Percentiles rank a stretch among this genome's conserved stretches.
Evolutionary conservation across 2,113 vertebrate genomes (phyloP).

Genomic region (Ochotona curzoniae): DNA sequence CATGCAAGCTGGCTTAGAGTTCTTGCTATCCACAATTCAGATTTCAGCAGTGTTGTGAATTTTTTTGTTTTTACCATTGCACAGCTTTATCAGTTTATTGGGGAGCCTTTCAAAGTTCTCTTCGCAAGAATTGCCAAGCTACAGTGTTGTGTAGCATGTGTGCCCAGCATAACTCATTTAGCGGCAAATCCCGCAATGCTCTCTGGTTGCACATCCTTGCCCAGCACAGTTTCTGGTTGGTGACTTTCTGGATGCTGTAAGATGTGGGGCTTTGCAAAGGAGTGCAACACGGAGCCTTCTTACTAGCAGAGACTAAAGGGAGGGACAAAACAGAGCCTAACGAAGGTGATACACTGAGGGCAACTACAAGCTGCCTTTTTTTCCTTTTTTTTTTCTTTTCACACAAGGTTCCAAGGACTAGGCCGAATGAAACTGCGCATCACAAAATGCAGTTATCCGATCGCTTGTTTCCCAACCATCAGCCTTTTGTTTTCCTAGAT

Average conservation of each 20-base stretch:
- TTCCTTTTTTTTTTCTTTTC: too few relatives aligned
- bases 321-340: not conserved
- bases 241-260: not conserved
- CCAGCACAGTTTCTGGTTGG: not conserved
- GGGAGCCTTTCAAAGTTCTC: not conserved
- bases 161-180: too few relatives aligned
- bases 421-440: not conserved
- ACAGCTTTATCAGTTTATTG: not conserved
- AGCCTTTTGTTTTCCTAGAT: not conserved
- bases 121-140: not conserved
- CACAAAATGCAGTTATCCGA: not conserved
- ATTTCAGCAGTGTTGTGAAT: not conserved
- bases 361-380: not conserved
- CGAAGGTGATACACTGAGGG: fast-evolving
- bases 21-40: not conserved
- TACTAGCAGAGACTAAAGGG: too few relatives aligned
- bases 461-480: not conserved
- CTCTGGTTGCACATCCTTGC: too few relatives aligned
- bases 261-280: not conserved
- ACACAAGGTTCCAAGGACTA: not conserved
- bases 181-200: not conserved
- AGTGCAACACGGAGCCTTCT: not conserved
- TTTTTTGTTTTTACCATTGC: not conserved
- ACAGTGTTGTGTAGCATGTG: not conserved
- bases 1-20: not conserved